Evolutionary conservation across 2,797 vertebrate species (phyloP).

Genomic region (Spinus pinus): DNA sequence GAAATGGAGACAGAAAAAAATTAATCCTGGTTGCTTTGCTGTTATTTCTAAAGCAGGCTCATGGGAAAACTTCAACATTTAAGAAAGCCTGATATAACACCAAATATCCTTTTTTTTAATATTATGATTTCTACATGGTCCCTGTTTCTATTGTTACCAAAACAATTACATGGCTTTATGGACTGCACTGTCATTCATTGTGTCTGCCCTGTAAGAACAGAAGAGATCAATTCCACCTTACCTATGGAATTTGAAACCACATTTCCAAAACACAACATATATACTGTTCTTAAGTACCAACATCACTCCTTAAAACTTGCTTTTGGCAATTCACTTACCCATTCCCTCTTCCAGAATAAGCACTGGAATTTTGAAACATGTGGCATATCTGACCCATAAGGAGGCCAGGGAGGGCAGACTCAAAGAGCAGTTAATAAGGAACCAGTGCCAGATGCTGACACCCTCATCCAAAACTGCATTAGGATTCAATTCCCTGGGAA

Average conservation of each 20-base stretch:
- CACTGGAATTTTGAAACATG: not conserved
- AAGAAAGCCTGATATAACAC: not conserved
- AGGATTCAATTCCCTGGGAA: not conserved
- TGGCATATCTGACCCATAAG: not conserved
- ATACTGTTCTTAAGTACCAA: fast-evolving
- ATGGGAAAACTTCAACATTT: not conserved
- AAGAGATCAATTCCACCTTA: not conserved
- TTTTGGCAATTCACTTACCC: not conserved
- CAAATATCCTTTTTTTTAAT: not conserved
- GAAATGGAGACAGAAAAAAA: not conserved
- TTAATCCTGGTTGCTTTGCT: not conserved
- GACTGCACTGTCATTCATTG: not conserved
- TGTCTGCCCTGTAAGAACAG: not conserved
- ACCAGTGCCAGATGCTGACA: not conserved
- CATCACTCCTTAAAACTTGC: not conserved
- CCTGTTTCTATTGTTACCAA: not conserved
- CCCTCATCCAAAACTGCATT: not conserved
- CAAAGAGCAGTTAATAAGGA: not conserved
- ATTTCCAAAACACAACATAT: not conserved
- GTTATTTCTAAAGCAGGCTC: not conserved
- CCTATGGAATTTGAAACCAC: not conserved
- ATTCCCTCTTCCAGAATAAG: not conserved
- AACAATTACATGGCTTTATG: not conserved
- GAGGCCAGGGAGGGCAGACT: not conserved
- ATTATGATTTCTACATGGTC: not conserved